phyloP scores from a whole-genome alignment of 64 coral and sea anemone species.

The Cladopsammia gracilis region DNA sequence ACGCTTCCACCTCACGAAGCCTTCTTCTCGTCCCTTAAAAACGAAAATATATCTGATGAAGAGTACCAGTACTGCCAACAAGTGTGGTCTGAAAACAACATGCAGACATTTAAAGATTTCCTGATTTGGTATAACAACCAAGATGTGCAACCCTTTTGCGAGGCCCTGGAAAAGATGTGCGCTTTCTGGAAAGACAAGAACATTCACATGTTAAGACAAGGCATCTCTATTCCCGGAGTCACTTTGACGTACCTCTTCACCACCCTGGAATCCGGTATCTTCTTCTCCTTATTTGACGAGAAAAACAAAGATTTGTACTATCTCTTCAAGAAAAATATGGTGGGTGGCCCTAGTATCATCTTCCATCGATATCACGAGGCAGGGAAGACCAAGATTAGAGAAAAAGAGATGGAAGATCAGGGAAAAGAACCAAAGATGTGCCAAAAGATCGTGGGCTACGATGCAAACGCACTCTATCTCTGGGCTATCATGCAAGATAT shows the following conservation, averaged over 20 bases:
- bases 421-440: conserved; percentile 49
- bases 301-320: conserved; percentile 40
- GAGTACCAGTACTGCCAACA: conserved; percentile 33
- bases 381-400: conserved; percentile 18
- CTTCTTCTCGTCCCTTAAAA: not conserved
- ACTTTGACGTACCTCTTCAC: conserved; percentile 50
- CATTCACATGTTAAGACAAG: conserved; percentile 37
- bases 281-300: not conserved
- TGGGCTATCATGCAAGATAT: conserved; percentile 51
- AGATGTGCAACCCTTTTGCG: conserved; percentile 15
- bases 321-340: conserved; percentile 20
- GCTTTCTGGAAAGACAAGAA: conserved; percentile 25
- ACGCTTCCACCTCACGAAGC: not conserved
- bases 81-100: conserved; percentile 17
- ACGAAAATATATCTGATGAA: not conserved
- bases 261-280: conserved; percentile 7
- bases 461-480: conserved; percentile 49
- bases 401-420: not conserved
- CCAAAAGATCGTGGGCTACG: conserved; percentile 47
- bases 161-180: conserved; percentile 37
- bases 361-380: conserved; percentile 22
- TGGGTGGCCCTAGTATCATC: conserved; percentile 36
- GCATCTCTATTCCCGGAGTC: conserved; percentile 17
- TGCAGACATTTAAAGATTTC: conserved; percentile 13
- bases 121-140: conserved; percentile 41